Percentiles rank a stretch among this genome's conserved stretches.
Conservation (phyloP, 2,113 vertebrate genomes). For the Mola mola region DNA sequence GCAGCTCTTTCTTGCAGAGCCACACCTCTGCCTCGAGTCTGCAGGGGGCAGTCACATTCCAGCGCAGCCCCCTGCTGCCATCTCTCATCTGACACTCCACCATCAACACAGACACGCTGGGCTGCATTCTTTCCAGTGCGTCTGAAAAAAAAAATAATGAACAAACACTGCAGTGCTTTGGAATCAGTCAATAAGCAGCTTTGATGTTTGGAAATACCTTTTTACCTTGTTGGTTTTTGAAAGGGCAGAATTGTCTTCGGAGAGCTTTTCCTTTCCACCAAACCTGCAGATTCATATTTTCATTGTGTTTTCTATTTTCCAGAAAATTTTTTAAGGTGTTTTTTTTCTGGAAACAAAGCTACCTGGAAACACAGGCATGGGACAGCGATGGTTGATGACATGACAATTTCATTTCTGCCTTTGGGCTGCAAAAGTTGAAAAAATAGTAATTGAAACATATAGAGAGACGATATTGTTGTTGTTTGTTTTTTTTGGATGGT, state of each 20-base stretch:
- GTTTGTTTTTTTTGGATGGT: no score
- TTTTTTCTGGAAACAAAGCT: slow-evolving; percentile 10
- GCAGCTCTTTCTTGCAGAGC: slow-evolving; percentile 69
- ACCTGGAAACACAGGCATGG: slow-evolving; percentile 82
- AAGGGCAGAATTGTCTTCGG: slow-evolving; percentile 65
- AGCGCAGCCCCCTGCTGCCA: slow-evolving; percentile 42
- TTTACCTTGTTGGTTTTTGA: slow-evolving; percentile 66
- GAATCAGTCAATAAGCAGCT: neutral
- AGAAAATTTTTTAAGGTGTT: neutral
- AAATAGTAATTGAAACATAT: neutral
- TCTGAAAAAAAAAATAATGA: slow-evolving; percentile 15
- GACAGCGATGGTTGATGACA: slow-evolving; percentile 52
- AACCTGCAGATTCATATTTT: slow-evolving; percentile 49
- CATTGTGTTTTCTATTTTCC: neutral
- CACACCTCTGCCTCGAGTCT: slow-evolving; percentile 73
- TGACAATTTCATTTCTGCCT: slow-evolving; percentile 35
- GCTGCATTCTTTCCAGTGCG: slow-evolving; percentile 58
- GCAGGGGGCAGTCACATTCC: slow-evolving; percentile 77
- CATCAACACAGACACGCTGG: slow-evolving; percentile 62
- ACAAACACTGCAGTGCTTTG: neutral
- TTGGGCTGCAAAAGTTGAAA: slow-evolving; percentile 39
- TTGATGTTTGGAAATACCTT: neutral
- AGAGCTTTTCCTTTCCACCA: slow-evolving; percentile 47
- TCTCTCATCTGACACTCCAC: slow-evolving; percentile 21
- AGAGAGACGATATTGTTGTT: neutral